phyloP scores from a whole-genome alignment of 2,888 invertebrate species.

The Drosophila kambysellisi region DNA sequence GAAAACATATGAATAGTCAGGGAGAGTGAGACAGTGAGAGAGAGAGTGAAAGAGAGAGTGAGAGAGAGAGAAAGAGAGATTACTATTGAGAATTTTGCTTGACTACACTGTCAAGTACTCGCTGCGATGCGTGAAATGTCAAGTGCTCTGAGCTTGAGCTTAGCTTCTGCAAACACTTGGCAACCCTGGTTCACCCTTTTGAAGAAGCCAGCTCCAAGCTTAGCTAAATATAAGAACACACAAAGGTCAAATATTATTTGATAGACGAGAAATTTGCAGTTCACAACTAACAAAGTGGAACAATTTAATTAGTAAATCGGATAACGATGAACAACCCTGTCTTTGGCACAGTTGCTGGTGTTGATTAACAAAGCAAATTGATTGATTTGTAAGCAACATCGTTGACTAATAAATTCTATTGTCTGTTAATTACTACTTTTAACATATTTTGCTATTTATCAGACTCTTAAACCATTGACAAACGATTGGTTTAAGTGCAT shows the following conservation, averaged over 20 bases:
- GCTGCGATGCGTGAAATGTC: constrained; percentile 69
- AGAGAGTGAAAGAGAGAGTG: neutral
- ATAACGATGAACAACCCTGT: too few relatives aligned
- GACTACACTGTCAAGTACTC: constrained; percentile 7
- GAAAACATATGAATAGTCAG: neutral
- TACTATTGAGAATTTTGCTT: constrained; percentile 3
- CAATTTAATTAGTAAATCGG: neutral
- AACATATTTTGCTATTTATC: neutral
- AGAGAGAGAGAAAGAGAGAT: neutral
- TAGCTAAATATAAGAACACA: constrained; percentile 16
- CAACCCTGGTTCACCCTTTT: constrained; percentile 17
- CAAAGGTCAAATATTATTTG: constrained; percentile 22
- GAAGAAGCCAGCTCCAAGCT: constrained; percentile 15
- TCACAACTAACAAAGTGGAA: neutral
- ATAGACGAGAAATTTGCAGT: constrained; percentile 4
- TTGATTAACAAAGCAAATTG: neutral
- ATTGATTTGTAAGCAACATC: neutral
- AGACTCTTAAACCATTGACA: neutral
- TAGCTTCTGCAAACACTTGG: constrained; percentile 54
- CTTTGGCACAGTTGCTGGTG: neutral
- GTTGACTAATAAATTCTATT: neutral
- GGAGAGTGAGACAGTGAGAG: neutral
- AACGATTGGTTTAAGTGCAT: neutral
- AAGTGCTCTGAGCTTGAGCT: constrained; percentile 63
- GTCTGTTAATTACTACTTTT: neutral